A percentile compares a stretch with the other conserved stretches of the same genome.
phyloP scores from a whole-genome alignment of 2,113 vertebrate genomes.

The Rhizomys pruinosus region DNA sequence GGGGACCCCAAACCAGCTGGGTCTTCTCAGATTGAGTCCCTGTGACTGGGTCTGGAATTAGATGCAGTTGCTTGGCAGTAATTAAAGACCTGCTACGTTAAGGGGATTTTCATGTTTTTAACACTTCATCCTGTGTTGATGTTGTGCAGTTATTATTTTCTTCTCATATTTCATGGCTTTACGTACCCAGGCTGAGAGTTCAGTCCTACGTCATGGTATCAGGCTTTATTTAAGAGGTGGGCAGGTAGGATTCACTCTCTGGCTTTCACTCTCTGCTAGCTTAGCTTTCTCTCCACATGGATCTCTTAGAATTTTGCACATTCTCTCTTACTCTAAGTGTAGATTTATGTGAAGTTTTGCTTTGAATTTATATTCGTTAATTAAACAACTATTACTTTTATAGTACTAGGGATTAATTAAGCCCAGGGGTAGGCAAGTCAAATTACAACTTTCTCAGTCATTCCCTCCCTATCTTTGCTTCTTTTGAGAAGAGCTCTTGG shows the following conservation, averaged over 20 bases:
- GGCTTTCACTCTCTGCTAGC: too few relatives aligned
- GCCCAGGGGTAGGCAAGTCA: too few relatives aligned
- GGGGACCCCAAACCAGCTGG: background rate
- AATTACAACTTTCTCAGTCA: too few relatives aligned
- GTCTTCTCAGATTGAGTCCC: background rate
- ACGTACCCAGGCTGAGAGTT: background rate
- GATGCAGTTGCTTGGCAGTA: background rate
- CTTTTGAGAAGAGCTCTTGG: too few relatives aligned
- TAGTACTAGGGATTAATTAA: too few relatives aligned
- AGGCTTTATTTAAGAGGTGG: background rate
- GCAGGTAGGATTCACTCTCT: background rate
- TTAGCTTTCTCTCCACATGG: too few relatives aligned
- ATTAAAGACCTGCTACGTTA: background rate
- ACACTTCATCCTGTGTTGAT: background rate
- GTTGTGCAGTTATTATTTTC: slow-evolving; percentile 10
- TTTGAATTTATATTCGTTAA: too few relatives aligned
- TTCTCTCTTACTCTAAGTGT: too few relatives aligned
- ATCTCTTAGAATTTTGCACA: too few relatives aligned
- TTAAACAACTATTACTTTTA: too few relatives aligned
- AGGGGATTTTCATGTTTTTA: background rate
- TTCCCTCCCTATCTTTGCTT: background rate
- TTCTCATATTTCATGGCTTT: background rate
- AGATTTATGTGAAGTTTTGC: too few relatives aligned
- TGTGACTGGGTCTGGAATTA: background rate
- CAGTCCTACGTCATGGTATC: background rate